phyloP scores from a whole-genome alignment of 2,888 invertebrate genomes.

The Dynastes grantii region DNA sequence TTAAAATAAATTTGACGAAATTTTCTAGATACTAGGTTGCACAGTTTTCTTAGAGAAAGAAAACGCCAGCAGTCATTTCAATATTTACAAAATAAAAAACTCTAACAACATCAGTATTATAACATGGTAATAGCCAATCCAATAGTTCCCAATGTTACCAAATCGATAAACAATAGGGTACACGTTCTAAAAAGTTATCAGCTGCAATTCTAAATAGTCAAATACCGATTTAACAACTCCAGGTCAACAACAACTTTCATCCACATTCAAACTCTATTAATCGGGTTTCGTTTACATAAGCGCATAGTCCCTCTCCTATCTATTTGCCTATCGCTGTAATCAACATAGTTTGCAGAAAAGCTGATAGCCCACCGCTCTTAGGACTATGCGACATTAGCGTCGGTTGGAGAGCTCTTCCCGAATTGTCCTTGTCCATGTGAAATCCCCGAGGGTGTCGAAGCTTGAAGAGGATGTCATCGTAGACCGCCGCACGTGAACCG shows the following conservation, averaged over 20 bases:
- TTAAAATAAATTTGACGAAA: no score
- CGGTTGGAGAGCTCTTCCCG: slow-evolving; percentile 52
- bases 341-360: slow-evolving; percentile 43
- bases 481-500: slow-evolving; percentile 57
- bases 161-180: not conserved
- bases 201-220: no score
- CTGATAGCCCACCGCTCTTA: slow-evolving; percentile 18
- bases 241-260: no score
- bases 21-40: no score
- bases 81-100: no score
- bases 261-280: slow-evolving; percentile 17
- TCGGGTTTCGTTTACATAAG: not conserved
- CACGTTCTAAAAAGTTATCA: no score
- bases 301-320: not conserved
- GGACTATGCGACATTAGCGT: slow-evolving; percentile 54
- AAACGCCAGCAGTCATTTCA: no score
- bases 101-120: no score
- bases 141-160: no score
- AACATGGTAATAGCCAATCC: no score
- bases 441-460: slow-evolving; percentile 54
- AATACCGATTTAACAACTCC: no score
- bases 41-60: no score
- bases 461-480: slow-evolving; percentile 55
- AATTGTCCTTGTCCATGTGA: slow-evolving; percentile 43
- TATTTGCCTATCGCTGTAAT: slow-evolving; percentile 27